Conservation (phyloP, 2,888 invertebrate species). For the Napeogenes sylphis region DNA sequence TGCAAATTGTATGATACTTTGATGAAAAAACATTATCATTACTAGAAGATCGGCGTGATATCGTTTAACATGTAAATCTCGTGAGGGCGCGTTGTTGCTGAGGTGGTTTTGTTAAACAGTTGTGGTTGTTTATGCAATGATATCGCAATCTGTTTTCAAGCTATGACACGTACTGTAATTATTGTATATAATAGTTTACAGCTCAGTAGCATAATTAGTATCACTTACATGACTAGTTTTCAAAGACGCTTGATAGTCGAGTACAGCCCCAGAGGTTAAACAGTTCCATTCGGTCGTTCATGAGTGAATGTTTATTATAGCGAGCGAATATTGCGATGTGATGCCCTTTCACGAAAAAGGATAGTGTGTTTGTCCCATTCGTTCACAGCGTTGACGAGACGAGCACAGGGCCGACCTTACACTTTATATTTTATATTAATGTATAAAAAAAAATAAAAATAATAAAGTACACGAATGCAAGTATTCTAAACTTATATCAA, state of each 20-base stretch:
- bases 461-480: too few species aligned
- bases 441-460: neutral
- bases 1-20: constrained; percentile 73
- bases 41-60: constrained; percentile 50
- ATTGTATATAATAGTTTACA: too few species aligned
- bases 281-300: constrained; percentile 20
- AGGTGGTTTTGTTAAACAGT: constrained; percentile 37
- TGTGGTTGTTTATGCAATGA: too few species aligned
- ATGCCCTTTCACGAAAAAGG: constrained; percentile 64
- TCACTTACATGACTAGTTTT: too few species aligned
- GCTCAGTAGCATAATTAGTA: too few species aligned
- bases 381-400: constrained; percentile 59
- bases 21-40: constrained; percentile 74
- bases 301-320: constrained; percentile 33
- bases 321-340: constrained; percentile 38
- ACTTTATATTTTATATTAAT: neutral
- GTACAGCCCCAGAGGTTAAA: constrained; percentile 22
- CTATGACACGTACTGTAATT: neutral
- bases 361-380: constrained; percentile 56
- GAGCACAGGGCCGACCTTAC: constrained; percentile 45
- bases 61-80: constrained; percentile 72
- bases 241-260: neutral
- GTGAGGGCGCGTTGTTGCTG: constrained; percentile 41
- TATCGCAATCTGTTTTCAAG: neutral
- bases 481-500: too few species aligned